A percentile compares a stretch with the other conserved stretches of the same genome.
Evolutionary conservation across 2,113 vertebrate species (phyloP).

Genomic region (Colaptes auratus): DNA sequence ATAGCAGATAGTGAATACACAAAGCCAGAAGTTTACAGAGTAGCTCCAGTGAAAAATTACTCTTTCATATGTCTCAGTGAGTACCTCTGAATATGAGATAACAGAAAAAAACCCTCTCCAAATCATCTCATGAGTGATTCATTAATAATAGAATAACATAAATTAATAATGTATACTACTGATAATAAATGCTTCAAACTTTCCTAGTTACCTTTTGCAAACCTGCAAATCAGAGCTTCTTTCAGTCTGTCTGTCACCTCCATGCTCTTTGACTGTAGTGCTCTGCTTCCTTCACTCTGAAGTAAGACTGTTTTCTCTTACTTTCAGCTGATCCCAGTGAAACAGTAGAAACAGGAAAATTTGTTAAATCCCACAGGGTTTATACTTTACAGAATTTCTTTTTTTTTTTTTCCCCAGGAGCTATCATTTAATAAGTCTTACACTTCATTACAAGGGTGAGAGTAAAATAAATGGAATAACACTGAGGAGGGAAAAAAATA

Average conservation of each 20-base stretch:
- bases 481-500: neutral
- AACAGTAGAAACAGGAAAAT: neutral
- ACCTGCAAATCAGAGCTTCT: neutral
- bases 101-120: neutral
- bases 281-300: neutral
- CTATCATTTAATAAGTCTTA: neutral
- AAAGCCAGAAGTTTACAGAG: constrained; percentile 15
- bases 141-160: neutral
- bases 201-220: neutral
- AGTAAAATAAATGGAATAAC: neutral
- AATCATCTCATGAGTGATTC: neutral
- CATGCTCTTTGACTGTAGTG: neutral
- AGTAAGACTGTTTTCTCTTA: neutral
- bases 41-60: neutral
- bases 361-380: neutral
- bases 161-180: neutral
- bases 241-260: neutral
- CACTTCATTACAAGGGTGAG: neutral
- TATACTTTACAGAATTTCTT: neutral
- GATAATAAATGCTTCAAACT: neutral
- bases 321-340: neutral
- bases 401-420: neutral
- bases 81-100: constrained; percentile 7
- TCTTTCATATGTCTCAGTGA: neutral
- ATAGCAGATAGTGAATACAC: neutral